These are phyloP conservation scores for Sycophila sp. DNA, from an alignment of 1,140 invertebrate species.

Conservation along the genomic window DNA sequence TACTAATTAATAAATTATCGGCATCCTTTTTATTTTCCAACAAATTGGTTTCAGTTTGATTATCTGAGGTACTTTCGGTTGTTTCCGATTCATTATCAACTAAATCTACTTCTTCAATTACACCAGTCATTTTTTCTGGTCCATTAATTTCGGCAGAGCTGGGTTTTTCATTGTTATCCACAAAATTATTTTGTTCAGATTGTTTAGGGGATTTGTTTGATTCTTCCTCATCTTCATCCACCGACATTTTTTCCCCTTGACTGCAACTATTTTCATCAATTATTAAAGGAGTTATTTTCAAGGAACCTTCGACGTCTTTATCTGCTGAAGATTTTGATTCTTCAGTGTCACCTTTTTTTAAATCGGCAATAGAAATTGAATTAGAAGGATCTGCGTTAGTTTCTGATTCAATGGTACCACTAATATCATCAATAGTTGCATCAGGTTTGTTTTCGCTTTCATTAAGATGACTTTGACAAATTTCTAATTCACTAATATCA, in stretches of 20 bases:
- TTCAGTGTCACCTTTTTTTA: background rate
- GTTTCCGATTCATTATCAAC: conserved; percentile 24
- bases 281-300: background rate
- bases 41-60: conserved; percentile 1
- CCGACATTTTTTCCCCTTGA: background rate
- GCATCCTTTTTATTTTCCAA: background rate
- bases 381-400: background rate
- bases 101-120: conserved; percentile 38
- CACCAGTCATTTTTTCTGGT: conserved; percentile 6
- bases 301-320: background rate
- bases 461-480: too few relatives aligned
- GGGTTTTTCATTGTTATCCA: background rate
- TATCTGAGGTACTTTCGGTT: too few relatives aligned
- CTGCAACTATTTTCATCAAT: background rate
- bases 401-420: background rate
- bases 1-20: background rate
- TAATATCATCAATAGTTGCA: background rate
- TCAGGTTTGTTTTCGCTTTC: background rate
- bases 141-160: background rate
- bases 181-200: background rate
- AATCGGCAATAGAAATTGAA: background rate
- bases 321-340: background rate
- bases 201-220: background rate
- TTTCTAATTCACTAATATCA: conserved; percentile 1
- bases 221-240: background rate